phyloP scores from a whole-genome alignment of 2,113 vertebrate genomes.

The Cyprinodon tularosa region DNA sequence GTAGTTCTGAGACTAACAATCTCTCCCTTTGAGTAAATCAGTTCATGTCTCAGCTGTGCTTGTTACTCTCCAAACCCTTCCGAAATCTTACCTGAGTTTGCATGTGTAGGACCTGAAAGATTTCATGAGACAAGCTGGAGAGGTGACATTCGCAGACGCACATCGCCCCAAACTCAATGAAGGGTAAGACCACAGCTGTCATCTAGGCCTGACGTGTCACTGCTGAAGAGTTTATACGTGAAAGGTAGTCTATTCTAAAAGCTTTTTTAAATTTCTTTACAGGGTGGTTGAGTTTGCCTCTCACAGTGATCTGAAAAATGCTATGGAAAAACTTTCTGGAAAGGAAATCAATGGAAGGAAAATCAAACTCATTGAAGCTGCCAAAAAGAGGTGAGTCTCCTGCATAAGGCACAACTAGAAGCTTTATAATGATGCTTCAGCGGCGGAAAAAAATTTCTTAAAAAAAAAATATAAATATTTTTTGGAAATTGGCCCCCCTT shows the following conservation, averaged over 20 bases:
- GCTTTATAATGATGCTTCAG: too few species aligned
- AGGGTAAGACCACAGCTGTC: slow-evolving; percentile 80
- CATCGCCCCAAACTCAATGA: slow-evolving; percentile 96
- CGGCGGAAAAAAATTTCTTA: too few species aligned
- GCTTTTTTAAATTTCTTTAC: not conserved
- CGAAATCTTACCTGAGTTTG: slow-evolving; percentile 78
- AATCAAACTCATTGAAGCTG: slow-evolving; percentile 94
- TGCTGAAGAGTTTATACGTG: not conserved
- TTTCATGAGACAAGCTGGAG: slow-evolving; percentile 99
- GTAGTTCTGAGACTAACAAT: slow-evolving; percentile 66
- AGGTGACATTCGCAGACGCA: slow-evolving; percentile 98
- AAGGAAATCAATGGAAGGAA: slow-evolving; percentile 98
- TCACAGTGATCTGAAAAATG: slow-evolving; percentile 96
- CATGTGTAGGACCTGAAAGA: slow-evolving; percentile 96
- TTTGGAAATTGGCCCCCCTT: too few species aligned
- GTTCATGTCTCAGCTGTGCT: slow-evolving; percentile 52
- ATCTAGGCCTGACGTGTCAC: too few species aligned
- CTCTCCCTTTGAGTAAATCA: slow-evolving; percentile 82
- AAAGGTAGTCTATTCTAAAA: not conserved
- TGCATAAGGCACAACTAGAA: not conserved
- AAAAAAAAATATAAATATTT: too few species aligned
- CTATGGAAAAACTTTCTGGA: slow-evolving; percentile 95
- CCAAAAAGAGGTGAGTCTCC: slow-evolving; percentile 88
- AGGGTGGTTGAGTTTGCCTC: slow-evolving; percentile 98
- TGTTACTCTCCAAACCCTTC: slow-evolving; percentile 30